phyloP scores from a whole-genome alignment of 2,888 invertebrate genomes.

The Caradrina clavipalpis region DNA sequence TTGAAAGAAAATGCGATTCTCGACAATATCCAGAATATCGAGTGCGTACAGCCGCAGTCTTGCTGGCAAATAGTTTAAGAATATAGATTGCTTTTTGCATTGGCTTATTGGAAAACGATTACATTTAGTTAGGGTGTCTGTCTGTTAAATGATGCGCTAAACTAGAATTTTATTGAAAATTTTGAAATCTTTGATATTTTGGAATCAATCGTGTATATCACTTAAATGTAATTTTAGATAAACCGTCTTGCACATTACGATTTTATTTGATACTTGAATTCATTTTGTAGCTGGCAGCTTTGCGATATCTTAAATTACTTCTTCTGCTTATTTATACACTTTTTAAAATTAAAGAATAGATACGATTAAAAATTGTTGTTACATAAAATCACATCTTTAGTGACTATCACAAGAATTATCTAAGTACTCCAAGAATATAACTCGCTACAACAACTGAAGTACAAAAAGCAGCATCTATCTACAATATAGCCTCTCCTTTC shows the following conservation, averaged over 20 bases:
- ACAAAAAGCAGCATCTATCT: not conserved
- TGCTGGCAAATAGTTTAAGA: slow-evolving; percentile 54
- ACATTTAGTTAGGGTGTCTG: slow-evolving; percentile 12
- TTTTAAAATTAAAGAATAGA: too few species aligned
- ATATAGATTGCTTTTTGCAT: slow-evolving; percentile 54
- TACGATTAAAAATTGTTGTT: not conserved
- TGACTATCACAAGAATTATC: not conserved
- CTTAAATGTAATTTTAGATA: too few species aligned
- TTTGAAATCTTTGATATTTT: not conserved
- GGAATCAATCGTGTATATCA: not conserved
- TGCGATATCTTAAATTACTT: not conserved
- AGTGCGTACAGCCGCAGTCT: slow-evolving; percentile 38
- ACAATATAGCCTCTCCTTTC: slow-evolving; percentile 13
- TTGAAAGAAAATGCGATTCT: slow-evolving; percentile 69
- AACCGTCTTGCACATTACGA: not conserved
- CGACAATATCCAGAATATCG: slow-evolving; percentile 51
- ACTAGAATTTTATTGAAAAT: not conserved
- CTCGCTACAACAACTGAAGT: not conserved
- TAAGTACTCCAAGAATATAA: not conserved
- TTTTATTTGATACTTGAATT: not conserved
- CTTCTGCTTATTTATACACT: too few species aligned
- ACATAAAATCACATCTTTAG: not conserved
- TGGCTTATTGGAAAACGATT: slow-evolving; percentile 47
- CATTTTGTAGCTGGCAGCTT: not conserved
- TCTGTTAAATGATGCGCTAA: not conserved